phyloP scores from a whole-genome alignment of 2,113 vertebrate species.

The Glareola pratincola region DNA sequence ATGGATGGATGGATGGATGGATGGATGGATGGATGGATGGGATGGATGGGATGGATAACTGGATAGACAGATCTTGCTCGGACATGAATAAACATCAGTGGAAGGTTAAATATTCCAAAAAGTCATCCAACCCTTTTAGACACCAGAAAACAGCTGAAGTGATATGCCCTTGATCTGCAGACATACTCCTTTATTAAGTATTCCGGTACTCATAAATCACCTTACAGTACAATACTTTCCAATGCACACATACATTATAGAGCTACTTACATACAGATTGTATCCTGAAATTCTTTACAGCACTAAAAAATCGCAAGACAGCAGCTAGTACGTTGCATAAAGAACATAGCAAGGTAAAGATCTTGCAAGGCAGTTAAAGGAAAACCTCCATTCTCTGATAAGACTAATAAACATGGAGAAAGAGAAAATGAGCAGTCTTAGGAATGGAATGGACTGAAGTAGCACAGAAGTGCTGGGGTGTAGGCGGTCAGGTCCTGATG shows the following conservation, averaged over 20 bases:
- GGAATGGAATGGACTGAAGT: background rate
- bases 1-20: background rate
- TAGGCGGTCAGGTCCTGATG: background rate
- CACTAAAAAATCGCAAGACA: conserved; percentile 21
- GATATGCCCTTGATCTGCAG: conserved; percentile 34
- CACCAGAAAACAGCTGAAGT: conserved; percentile 7
- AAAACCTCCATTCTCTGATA: background rate
- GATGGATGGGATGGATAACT: background rate
- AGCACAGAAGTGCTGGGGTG: background rate
- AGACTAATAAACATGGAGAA: background rate
- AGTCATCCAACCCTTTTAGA: conserved; percentile 24
- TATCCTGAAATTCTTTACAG: conserved; percentile 47
- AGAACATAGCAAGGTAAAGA: conserved; percentile 27
- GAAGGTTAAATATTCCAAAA: conserved; percentile 54
- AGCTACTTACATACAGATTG: conserved; percentile 46
- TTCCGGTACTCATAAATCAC: conserved; percentile 53
- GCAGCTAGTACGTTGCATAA: background rate
- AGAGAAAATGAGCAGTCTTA: background rate
- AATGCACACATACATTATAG: conserved; percentile 31
- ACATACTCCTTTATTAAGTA: conserved; percentile 29
- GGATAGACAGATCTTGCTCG: background rate
- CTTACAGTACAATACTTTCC: conserved; percentile 41
- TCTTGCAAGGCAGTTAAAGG: conserved; percentile 43
- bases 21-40: background rate
- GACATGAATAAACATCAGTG: conserved; percentile 13